These are phyloP conservation scores for Leucosticte australis DNA, from an alignment of 2,113 vertebrate species.

Conservation along the genomic window DNA sequence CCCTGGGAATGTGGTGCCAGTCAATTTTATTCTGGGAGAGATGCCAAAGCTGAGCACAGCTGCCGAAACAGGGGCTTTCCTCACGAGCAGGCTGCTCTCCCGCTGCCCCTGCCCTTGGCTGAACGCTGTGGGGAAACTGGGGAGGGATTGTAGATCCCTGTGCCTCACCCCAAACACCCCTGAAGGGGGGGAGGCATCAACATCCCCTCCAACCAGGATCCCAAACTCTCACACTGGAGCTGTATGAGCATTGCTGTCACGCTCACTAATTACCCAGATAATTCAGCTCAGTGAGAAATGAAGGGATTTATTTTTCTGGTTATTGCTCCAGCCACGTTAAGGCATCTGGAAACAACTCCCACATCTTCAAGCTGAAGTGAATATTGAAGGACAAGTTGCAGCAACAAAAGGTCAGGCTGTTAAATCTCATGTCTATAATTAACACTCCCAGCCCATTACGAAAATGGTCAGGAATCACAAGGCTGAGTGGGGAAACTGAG, in stretches of 20 bases:
- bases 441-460: not conserved
- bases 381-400: not conserved
- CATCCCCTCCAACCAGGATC: rapidly evolving
- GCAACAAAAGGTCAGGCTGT: not conserved
- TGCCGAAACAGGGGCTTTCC: constrained; percentile 44
- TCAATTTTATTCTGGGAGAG: constrained; percentile 32
- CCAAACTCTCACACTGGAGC: not conserved
- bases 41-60: constrained; percentile 49
- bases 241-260: not conserved
- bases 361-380: not conserved
- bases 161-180: not conserved
- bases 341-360: not conserved
- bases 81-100: not conserved
- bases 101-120: not conserved
- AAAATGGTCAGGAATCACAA: not conserved
- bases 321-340: not conserved
- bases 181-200: not conserved
- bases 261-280: not conserved
- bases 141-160: not conserved
- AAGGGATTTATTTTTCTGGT: not conserved
- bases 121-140: rapidly evolving
- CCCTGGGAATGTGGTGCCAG: constrained; percentile 10
- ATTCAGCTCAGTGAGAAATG: not conserved
- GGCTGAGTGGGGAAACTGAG: not conserved
- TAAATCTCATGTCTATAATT: rapidly evolving